Base-by-base conservation (phyloP, 2,113 vertebrate genomes). In the Macrotus californicus region DNA sequence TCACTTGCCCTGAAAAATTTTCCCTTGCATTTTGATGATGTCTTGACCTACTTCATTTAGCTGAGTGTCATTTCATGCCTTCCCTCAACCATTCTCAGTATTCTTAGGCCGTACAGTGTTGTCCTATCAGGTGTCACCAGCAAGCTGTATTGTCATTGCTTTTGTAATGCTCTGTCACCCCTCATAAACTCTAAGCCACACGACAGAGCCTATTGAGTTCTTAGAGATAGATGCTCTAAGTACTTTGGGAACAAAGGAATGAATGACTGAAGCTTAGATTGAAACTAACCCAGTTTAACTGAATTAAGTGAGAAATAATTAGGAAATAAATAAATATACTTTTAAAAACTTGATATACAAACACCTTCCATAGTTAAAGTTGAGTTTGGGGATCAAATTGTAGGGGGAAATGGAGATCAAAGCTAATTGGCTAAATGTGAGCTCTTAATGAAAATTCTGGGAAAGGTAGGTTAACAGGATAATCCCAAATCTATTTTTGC, bases 221-320 rank as follows among this genome's bases (percentile, higher is more conserved):
- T 93, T 87, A 50, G 39, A 76, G 54, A 80, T 50, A 64, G 73
- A n/a, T 43, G 13, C 43, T 77, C 21, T 73, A 69, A 80, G 81
- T 70, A 83, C 82, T 89, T 84, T 52, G 56, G 36, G 34, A 89
- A 66, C 9, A 41, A 91, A 89, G 16, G 59, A 91, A 64, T 54
- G 10, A 50, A 64, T 41, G 26, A 70, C 41, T 88, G 66, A 14
- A 39, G 22, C 21, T 96, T 36, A 41, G 72, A 84, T 22, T 66
- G n/a, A 80, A 95, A 94, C 6, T 92, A 19, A 59, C 34, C 24
- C 81, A 81, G 41, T 31, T 66, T 76, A 91, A 64, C 21, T 87
- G 39, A 31, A 64, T 94, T 69, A 95, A 95, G 81, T 75, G 64
- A 83, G 61, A 93, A 75, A 91, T 59, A 79, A 85, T 85, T 84